Base-by-base conservation (phyloP, 2,888 invertebrate genomes). In the Acanthosepion lycidas region DNA sequence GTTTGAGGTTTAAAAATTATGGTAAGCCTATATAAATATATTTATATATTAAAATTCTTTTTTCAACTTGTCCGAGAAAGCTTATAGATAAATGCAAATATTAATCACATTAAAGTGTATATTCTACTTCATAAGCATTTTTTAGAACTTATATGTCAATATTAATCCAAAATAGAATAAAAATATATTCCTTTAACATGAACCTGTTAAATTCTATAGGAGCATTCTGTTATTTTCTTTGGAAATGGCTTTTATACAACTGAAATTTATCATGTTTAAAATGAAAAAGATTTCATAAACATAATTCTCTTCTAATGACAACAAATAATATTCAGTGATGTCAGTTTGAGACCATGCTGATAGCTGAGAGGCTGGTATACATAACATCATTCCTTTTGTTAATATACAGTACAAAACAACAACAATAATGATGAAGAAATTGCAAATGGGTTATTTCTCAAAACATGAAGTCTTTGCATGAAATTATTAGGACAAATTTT, bases 391-490 rank as follows among this genome's bases (percentile, higher is more conserved):
- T n/a, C n/a, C 12, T 15, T 78, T 78, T 78, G 78, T 59, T 59
- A 59, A 20, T 78, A 28, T 28, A 59, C 59, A 59, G 42, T 28
- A 48, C 92, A 51, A 92, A 42, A 15, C 53, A 92, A 15, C 53
- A 92, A 92, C 42, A 92, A 51, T 28, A 92, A 49, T 28, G 92
- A 53, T n/a, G n/a, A 92, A 92, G 53, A 92, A 92, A 92, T 49
- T 12, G 20, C 48, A 59, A 59, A 92, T 49, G 42, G 23, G 48
- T 92, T 51, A 6, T 48, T 49, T 49, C 48, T 51, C 23, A 33
- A 92, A 92, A 92, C 12, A 48, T 92, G 28, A 92, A 92, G 48
- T 92, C 28, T 48, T 49, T 92, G 28, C 92, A 51, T 78, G 23
- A 78, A n/a, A n/a, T 78, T n/a, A n/a, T 78, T 5, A 78, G 78